Evolutionary conservation across 2,888 invertebrate species (phyloP).

Genomic region (Sialis fuliginosa): DNA sequence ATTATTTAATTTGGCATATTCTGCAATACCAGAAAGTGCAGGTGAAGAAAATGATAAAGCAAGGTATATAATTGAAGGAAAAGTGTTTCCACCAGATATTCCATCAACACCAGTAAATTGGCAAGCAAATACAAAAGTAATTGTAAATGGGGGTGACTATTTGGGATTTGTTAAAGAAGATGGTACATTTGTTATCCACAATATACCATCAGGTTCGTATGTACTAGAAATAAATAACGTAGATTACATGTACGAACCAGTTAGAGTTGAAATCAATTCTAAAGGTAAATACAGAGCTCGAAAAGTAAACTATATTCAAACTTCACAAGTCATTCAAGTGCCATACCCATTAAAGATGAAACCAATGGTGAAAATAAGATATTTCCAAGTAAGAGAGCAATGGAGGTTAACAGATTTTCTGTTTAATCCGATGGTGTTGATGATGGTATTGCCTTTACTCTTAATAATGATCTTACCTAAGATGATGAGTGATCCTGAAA

Average conservation of each 20-base stretch:
- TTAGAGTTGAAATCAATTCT: conserved; percentile 90
- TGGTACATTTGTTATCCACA: conserved; percentile 76
- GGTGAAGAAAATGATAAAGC: conserved; percentile 28
- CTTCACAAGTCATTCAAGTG: conserved; percentile 74
- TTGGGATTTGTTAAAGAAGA: conserved; percentile 80
- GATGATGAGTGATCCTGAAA: conserved; percentile 95
- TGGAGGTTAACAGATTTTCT: conserved; percentile 94
- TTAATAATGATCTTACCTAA: conserved; percentile 87
- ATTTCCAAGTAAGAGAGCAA: conserved; percentile 89
- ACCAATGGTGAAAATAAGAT: conserved; percentile 59
- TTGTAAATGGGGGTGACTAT: conserved; percentile 79
- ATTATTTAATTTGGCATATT: no score
- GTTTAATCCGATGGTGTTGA: conserved; percentile 93
- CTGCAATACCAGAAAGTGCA: neutral
- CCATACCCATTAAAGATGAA: conserved; percentile 86
- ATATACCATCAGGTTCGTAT: conserved; percentile 83
- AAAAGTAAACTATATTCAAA: conserved; percentile 86
- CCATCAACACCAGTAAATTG: conserved; percentile 39
- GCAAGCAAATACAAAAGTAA: conserved; percentile 58
- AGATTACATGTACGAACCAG: conserved; percentile 82
- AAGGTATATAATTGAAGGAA: conserved; percentile 62
- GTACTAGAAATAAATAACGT: conserved; percentile 84
- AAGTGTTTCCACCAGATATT: conserved; percentile 56
- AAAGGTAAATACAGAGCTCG: conserved; percentile 94
- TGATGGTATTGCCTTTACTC: conserved; percentile 88